These are phyloP conservation scores for Drosophila pallidifrons DNA, from an alignment of 1,140 invertebrate genomes.

Conservation along the genomic window DNA sequence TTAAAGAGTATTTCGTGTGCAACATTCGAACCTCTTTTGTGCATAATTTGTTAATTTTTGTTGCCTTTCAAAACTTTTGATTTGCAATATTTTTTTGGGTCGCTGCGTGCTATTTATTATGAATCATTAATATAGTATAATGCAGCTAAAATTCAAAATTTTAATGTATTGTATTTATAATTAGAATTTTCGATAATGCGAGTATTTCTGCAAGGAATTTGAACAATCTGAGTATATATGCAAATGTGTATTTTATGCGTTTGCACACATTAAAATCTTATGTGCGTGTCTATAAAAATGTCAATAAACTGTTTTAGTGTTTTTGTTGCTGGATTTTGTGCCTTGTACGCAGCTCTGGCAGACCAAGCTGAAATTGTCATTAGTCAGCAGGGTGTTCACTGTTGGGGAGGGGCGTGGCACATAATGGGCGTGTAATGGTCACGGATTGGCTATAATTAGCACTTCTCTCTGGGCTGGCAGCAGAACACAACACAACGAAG, in stretches of 20 bases:
- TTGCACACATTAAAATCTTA: slow-evolving; percentile 13
- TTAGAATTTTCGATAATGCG: slow-evolving; percentile 7
- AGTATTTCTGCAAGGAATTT: slow-evolving; percentile 9
- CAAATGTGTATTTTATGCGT: neutral
- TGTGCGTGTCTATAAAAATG: slow-evolving; percentile 41
- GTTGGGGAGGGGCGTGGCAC: slow-evolving; percentile 41
- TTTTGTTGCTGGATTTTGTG: slow-evolving; percentile 22
- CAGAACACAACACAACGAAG: neutral
- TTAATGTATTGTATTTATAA: slow-evolving; percentile 15
- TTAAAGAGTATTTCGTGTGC: neutral
- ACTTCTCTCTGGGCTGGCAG: slow-evolving; percentile 10
- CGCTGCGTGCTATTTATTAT: slow-evolving; percentile 25
- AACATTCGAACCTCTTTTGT: neutral
- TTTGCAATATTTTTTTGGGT: slow-evolving; percentile 12
- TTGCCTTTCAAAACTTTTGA: slow-evolving; percentile 30
- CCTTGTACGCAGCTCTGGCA: slow-evolving; percentile 15
- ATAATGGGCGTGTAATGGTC: slow-evolving; percentile 60
- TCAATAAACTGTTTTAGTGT: slow-evolving; percentile 62
- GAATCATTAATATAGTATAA: slow-evolving; percentile 38
- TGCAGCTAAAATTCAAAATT: neutral
- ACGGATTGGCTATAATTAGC: slow-evolving; percentile 71
- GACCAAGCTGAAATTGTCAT: slow-evolving; percentile 35
- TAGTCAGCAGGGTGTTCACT: slow-evolving; percentile 19
- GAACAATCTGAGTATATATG: slow-evolving; percentile 6
- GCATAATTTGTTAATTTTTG: slow-evolving; percentile 12